Percentiles rank a stretch among this genome's conserved stretches.
phyloP scores from a whole-genome alignment of 2,888 invertebrate species.

The Crioceris asparagi region DNA sequence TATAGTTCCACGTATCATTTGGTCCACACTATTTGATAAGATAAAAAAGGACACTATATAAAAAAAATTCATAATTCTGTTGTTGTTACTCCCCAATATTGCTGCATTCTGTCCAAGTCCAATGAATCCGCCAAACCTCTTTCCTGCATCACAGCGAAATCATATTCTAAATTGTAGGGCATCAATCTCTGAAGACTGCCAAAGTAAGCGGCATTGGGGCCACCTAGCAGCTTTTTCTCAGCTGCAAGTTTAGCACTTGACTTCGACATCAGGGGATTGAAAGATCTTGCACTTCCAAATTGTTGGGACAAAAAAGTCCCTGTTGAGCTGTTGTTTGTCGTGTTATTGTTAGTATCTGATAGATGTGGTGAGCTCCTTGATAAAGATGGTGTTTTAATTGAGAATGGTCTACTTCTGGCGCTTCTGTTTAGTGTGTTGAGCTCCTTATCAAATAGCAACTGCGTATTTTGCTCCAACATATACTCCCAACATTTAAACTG shows the following conservation, averaged over 20 bases:
- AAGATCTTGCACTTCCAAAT: slow-evolving; percentile 71
- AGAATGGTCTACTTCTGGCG: slow-evolving; percentile 43
- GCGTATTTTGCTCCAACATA: slow-evolving; percentile 85
- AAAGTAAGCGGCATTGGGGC: slow-evolving; percentile 80
- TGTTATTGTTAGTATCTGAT: slow-evolving; percentile 32
- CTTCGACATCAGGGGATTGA: slow-evolving; percentile 51
- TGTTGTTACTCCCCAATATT: slow-evolving; percentile 85
- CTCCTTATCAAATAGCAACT: slow-evolving; percentile 78
- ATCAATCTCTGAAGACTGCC: slow-evolving; percentile 73
- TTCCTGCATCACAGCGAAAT: slow-evolving; percentile 75
- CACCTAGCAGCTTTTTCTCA: slow-evolving; percentile 53
- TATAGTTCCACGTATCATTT: too few species aligned
- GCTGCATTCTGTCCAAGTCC: slow-evolving; percentile 78
- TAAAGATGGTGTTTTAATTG: slow-evolving; percentile 44
- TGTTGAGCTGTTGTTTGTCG: slow-evolving; percentile 27
- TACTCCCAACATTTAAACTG: slow-evolving; percentile 91
- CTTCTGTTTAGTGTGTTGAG: slow-evolving; percentile 60
- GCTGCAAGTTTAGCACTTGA: slow-evolving; percentile 49
- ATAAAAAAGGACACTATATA: too few species aligned
- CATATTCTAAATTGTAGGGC: slow-evolving; percentile 76
- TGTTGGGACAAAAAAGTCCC: slow-evolving; percentile 57
- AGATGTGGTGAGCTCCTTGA: slow-evolving; percentile 64
- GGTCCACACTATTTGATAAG: too few species aligned
- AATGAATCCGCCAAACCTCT: slow-evolving; percentile 62
- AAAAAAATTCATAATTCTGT: slow-evolving; percentile 68